These are phyloP conservation scores for Neostethus bicornis DNA, from an alignment of 2,797 vertebrate species.

Conservation along the genomic window DNA sequence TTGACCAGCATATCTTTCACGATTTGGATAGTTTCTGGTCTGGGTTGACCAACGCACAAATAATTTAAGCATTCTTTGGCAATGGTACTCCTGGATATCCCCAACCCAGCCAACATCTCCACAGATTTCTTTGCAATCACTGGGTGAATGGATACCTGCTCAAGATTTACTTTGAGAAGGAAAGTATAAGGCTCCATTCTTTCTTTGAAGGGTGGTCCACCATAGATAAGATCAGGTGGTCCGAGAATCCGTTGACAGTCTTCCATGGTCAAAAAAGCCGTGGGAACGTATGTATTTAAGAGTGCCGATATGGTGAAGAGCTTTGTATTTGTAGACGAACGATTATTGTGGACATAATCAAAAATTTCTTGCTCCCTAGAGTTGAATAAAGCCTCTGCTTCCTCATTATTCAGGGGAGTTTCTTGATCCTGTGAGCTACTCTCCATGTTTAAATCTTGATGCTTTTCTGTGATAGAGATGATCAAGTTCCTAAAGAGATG, in stretches of 20 bases:
- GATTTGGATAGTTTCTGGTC: not conserved
- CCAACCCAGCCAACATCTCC: rapidly evolving
- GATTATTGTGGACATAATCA: not conserved
- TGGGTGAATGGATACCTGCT: rapidly evolving
- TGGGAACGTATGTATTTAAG: constrained; percentile 26
- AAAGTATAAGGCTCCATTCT: constrained; percentile 16
- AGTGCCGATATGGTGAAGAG: constrained; percentile 41
- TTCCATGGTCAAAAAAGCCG: constrained; percentile 23
- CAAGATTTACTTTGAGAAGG: not conserved
- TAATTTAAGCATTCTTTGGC: rapidly evolving
- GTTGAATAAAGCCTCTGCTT: not conserved
- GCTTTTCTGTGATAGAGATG: not conserved
- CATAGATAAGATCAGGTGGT: constrained; percentile 49
- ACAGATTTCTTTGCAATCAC: rapidly evolving
- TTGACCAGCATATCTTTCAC: constrained; percentile 39
- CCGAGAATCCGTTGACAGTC: constrained; percentile 53
- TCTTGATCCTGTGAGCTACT: not conserved
- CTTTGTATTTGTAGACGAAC: rapidly evolving
- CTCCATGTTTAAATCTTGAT: constrained; percentile 5
- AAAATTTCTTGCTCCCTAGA: rapidly evolving
- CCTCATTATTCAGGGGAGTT: rapidly evolving
- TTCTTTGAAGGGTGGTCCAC: constrained; percentile 40
- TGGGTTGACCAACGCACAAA: constrained; percentile 1
- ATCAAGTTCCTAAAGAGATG: constrained; percentile 8
- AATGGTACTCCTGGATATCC: not conserved